Conservation (phyloP, 2,888 invertebrate species). For the Alloplasta piceator region DNA sequence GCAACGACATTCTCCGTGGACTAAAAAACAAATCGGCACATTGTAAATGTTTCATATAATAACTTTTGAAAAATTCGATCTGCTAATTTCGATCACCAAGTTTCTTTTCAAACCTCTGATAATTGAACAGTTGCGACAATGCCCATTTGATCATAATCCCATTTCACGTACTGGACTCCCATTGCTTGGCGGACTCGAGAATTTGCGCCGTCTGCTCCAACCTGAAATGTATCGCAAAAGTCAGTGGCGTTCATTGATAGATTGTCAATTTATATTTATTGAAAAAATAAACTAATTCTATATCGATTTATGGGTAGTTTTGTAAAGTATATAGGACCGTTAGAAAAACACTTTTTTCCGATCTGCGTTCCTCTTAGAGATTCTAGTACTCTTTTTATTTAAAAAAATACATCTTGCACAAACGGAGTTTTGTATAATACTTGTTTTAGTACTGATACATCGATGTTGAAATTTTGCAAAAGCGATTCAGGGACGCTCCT, state of each 20-base stretch:
- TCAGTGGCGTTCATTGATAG: too few relatives aligned
- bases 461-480: too few relatives aligned
- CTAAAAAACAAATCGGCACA: slow-evolving; percentile 82
- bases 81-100: neutral
- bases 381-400: too few relatives aligned
- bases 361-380: too few relatives aligned
- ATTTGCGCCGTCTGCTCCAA: slow-evolving; percentile 97
- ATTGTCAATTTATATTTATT: neutral
- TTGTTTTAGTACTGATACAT: too few relatives aligned
- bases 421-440: too few relatives aligned
- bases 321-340: too few relatives aligned
- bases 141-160: slow-evolving; percentile 95
- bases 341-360: too few relatives aligned
- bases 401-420: too few relatives aligned
- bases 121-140: slow-evolving; percentile 96
- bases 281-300: neutral
- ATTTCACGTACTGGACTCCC: slow-evolving; percentile 91
- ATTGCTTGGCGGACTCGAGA: slow-evolving; percentile 94
- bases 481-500: too few relatives aligned
- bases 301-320: too few relatives aligned
- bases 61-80: neutral
- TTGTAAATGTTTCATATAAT: slow-evolving; percentile 1
- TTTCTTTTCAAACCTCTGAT: slow-evolving; percentile 86
- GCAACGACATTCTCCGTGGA: slow-evolving; percentile 92
- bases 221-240: slow-evolving; percentile 83